Evolutionary conservation across 92 coral and sea anemone genomes (phyloP), one percentile per base, ranked within the genome.

Genomic region (Diadumene lineata): DNA sequence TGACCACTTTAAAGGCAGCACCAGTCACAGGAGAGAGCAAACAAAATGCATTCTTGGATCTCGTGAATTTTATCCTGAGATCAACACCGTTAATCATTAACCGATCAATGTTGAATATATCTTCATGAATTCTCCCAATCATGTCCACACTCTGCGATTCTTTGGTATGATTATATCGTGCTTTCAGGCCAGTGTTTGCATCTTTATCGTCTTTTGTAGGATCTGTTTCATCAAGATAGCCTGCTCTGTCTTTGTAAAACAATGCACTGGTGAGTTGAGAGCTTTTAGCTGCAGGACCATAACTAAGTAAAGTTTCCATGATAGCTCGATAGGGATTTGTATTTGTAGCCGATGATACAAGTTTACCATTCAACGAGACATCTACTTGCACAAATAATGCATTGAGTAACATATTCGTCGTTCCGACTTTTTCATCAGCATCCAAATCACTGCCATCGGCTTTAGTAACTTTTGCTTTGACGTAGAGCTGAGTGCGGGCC

Each of bases 11-110:
- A 46, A 80, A 80, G 29, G 56, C 72, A 24, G 90, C 74, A 19
- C 64, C 61, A 0, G 86, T 29, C 64, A 50, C 80, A 24, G 84
- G 78, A 18, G 89, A 88, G 10, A 79, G 74, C 50, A 84, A 60
- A 60, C 92, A 87, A 48, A 88, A 88, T 28, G 66, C 78, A n/a
- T 70, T 75, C 68, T 85, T 79, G 17, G 89, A 57, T 65, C 92
- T 72, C 29, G 80, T 81, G 27, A 88, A 74, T 44, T 88, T 88
- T 28, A 88, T 29, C 38, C 82, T 75, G 21, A 83, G 31, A 56
- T 85, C 78, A 2, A 87, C 85, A 32, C 78, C 72, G 69, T 60
- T 77, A 60, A 72, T 30, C 34, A 71, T 50, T 50, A 73, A 69
- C 4, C 71, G 73, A 38, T 79, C 80, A 19, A 79, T 75, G 48